Evolutionary conservation across 2,888 invertebrate species (phyloP).

Genomic region (Dorcus parallelipipedus): DNA sequence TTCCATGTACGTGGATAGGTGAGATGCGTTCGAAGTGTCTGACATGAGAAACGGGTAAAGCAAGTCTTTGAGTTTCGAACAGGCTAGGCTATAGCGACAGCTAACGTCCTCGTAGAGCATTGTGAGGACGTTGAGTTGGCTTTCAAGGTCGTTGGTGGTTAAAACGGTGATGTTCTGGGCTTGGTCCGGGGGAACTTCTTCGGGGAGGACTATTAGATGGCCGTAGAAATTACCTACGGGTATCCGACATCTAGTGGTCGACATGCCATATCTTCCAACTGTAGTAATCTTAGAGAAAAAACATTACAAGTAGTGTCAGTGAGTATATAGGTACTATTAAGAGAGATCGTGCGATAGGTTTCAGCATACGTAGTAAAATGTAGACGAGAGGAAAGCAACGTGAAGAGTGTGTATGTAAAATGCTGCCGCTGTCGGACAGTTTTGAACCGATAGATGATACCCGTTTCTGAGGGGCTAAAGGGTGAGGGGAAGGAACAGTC

Average conservation of each 20-base stretch:
- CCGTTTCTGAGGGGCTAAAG: too few species aligned
- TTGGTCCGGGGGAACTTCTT: conserved; percentile 51
- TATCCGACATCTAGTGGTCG: conserved; percentile 84
- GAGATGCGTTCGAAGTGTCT: conserved; percentile 76
- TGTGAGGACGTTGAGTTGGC: conserved; percentile 63
- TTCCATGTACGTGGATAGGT: conserved; percentile 79
- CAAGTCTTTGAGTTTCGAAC: conserved; percentile 77
- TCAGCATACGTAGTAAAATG: too few species aligned
- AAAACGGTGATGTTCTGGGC: conserved; percentile 35
- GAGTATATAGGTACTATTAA: too few species aligned
- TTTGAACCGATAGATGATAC: too few species aligned
- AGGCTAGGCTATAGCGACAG: conserved; percentile 78
- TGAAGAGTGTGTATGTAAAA: too few species aligned
- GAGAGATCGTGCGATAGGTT: too few species aligned
- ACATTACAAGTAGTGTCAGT: neutral
- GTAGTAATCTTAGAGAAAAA: conserved; percentile 69
- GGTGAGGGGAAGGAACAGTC: too few species aligned
- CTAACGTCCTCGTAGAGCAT: conserved; percentile 76
- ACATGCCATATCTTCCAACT: conserved; percentile 89
- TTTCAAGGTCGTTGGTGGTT: conserved; percentile 47
- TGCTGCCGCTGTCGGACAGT: too few species aligned
- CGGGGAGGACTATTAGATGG: conserved; percentile 72
- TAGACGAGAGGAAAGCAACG: too few species aligned
- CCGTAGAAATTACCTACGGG: conserved; percentile 93
- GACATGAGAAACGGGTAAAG: conserved; percentile 73